A percentile compares a stretch with the other conserved stretches of the same genome.
phyloP scores from a whole-genome alignment of 2,888 invertebrate species.

The Hermaeophaga mercurialis region DNA sequence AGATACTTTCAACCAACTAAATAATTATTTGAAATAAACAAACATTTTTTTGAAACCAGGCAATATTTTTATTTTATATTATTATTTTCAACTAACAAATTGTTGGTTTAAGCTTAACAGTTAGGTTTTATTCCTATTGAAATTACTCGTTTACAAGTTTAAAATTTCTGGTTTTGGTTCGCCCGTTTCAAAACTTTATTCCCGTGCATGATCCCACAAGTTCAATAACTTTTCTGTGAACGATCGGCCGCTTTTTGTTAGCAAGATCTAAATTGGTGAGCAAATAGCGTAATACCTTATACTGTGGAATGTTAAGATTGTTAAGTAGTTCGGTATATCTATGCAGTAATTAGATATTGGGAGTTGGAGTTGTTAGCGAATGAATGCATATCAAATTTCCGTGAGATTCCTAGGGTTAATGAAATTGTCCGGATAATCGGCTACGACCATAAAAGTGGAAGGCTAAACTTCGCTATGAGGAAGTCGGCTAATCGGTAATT shows the following conservation, averaged over 20 bases:
- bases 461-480: background rate
- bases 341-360: slow-evolving; percentile 9
- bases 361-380: background rate
- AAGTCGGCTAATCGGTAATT: background rate
- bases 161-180: too few relatives aligned
- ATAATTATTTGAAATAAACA: too few relatives aligned
- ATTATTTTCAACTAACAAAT: too few relatives aligned
- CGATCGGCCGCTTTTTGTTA: background rate
- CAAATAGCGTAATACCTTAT: slow-evolving; percentile 9
- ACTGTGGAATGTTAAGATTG: slow-evolving; percentile 7
- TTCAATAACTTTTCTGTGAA: too few relatives aligned
- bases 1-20: too few relatives aligned
- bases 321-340: slow-evolving; percentile 1
- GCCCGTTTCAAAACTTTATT: too few relatives aligned
- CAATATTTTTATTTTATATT: too few relatives aligned
- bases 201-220: too few relatives aligned
- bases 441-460: background rate
- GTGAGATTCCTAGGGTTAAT: background rate
- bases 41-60: too few relatives aligned
- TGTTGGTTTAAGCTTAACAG: too few relatives aligned
- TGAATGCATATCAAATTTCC: slow-evolving; percentile 8
- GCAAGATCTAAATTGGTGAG: slow-evolving; percentile 12
- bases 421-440: background rate
- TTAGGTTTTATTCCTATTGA: too few relatives aligned
- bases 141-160: too few relatives aligned